These are phyloP conservation scores for Vulpes vulpes DNA, from an alignment of 2,113 vertebrate species.

Conservation along the genomic window DNA sequence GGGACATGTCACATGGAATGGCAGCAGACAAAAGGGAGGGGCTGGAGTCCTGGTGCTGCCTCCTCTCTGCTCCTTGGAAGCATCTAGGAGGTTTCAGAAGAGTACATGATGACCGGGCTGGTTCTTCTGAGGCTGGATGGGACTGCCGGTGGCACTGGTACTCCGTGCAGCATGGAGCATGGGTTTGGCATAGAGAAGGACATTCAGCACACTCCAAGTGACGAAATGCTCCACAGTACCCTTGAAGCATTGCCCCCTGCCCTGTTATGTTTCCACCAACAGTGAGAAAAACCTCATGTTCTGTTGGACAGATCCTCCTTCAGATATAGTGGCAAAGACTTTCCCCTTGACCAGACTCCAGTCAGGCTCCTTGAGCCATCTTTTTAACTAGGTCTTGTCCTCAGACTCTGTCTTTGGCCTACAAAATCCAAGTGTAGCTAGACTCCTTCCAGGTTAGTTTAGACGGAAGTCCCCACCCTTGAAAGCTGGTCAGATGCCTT, in stretches of 20 bases:
- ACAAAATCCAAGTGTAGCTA: not conserved
- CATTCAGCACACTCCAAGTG: not conserved
- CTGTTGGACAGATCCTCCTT: not conserved
- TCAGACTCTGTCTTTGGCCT: not conserved
- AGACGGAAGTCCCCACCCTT: not conserved
- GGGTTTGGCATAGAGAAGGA: not conserved
- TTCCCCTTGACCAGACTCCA: not conserved
- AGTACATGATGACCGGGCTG: not conserved
- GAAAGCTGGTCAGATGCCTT: not conserved
- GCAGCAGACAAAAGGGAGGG: not conserved
- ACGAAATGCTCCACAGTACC: too few species aligned
- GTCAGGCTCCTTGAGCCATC: not conserved
- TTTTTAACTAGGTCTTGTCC: not conserved
- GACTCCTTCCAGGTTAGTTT: not conserved
- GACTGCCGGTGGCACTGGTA: not conserved
- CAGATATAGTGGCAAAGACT: not conserved
- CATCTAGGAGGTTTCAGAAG: not conserved
- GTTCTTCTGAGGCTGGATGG: not conserved
- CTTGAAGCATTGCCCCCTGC: not conserved
- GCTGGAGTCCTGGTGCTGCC: not conserved
- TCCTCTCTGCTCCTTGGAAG: not conserved
- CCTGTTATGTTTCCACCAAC: not conserved
- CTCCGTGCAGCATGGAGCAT: not conserved
- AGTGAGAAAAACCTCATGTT: not conserved
- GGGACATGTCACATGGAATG: accelerated